Conservation (phyloP, 2,113 vertebrate genomes). For the Semicossyphus pulcher region DNA sequence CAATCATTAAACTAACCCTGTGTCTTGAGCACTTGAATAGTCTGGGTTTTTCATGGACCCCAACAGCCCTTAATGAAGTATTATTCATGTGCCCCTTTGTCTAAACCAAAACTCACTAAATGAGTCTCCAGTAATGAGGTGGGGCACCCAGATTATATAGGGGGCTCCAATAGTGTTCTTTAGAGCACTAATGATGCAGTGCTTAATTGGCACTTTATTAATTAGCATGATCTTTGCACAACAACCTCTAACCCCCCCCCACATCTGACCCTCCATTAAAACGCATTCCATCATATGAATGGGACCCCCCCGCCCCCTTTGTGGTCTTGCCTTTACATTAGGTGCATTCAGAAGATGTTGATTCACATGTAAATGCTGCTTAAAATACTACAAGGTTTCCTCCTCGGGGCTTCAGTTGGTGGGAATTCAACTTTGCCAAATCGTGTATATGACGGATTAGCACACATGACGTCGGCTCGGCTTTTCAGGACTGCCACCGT, state of each 20-base stretch:
- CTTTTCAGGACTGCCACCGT: conserved; percentile 52
- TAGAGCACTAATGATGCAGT: conserved; percentile 43
- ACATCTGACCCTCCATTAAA: conserved; percentile 63
- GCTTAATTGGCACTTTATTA: conserved; percentile 62
- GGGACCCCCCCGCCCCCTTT: conserved; percentile 3
- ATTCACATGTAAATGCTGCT: conserved; percentile 84
- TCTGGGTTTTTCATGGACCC: conserved; percentile 1
- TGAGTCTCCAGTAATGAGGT: conserved; percentile 29
- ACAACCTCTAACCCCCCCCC: conserved; percentile 31
- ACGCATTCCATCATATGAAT: conserved; percentile 60
- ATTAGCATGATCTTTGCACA: conserved; percentile 60
- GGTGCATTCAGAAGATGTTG: conserved; percentile 55
- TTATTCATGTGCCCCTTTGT: conserved; percentile 8
- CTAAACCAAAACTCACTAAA: conserved; percentile 2
- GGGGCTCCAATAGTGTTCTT: conserved; percentile 22
- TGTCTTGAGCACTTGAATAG: neutral
- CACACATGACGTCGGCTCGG: conserved; percentile 44
- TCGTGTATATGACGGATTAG: conserved; percentile 68
- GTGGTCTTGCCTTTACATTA: conserved; percentile 57
- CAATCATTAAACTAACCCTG: neutral
- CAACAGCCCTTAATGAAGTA: conserved; percentile 4
- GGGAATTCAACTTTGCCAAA: conserved; percentile 67
- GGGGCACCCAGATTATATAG: conserved; percentile 21
- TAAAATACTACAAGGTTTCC: conserved; percentile 54
- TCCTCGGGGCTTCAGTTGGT: conserved; percentile 56